Base-by-base conservation (phyloP, 92 coral and sea anemone genomes). In the Parazoanthus swiftii region DNA sequence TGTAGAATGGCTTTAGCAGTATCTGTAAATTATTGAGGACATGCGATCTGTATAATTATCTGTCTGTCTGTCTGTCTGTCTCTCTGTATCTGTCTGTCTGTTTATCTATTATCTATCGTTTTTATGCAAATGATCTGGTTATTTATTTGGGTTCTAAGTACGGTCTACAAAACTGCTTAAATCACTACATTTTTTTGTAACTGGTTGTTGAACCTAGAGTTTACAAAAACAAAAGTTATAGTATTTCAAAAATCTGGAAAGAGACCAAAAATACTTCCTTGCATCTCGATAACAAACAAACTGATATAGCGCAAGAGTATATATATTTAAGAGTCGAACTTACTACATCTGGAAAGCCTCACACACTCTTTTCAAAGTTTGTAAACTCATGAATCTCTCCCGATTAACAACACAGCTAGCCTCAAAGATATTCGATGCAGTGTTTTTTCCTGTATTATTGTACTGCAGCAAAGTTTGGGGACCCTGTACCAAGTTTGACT, bases 131-230 rank as follows among this genome's bases (percentile, higher is more conserved):
- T 39, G 42, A 39, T 39, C 42, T 39, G 42, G 37, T 70, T 5
- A 70, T 70, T n/a, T 11, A 25, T 70, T 82, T 77, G 1, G 42
- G 86, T 59, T 82, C 86, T n/a, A 82, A 82, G 51, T 59, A 37
- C 11, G 86, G 75, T 0, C 73, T 82, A 35, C 86, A 82, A 65
- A 82, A 82, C 76, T 82, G 86, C 33, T 82, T 5, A 82, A 82
- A 37, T 13, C 88, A 25, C 50, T 84, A 0, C 51, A 73, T 84
- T 67, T 20, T 84, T 63, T 46, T 50, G 16, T 25, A 35, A 14
- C 0, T 79, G 84, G 81, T 16, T 39, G 33, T 50, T 77, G 36
- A 15, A 77, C 25, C 35, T 77, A 39, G 37, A 77, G 8, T 58
- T 58, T 42, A 67, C 16, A 7, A 74, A 74, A 73, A 73, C 44